phyloP scores from a whole-genome alignment of 2,797 vertebrate species.

The Diglossa cyanea region DNA sequence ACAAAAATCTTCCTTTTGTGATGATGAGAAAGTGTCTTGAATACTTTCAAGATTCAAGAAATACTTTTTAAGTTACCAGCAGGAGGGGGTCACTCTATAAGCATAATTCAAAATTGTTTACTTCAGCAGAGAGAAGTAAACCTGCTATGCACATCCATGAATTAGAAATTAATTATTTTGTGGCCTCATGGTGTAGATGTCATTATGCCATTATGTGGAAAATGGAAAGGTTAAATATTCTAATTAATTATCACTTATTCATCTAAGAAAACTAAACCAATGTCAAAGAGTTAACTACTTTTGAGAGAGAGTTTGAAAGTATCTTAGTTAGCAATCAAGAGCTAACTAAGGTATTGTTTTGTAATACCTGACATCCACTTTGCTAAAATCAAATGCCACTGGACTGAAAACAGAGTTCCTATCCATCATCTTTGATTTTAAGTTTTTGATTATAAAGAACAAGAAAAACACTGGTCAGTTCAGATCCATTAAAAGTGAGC shows the following conservation, averaged over 20 bases:
- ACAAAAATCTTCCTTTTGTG: not conserved
- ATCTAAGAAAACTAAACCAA: not conserved
- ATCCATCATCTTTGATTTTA: not conserved
- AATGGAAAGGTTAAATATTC: not conserved
- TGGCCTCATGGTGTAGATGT: not conserved
- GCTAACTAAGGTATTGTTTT: not conserved
- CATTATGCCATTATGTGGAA: not conserved
- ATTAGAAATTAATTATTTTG: not conserved
- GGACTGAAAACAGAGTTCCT: not conserved
- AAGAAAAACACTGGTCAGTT: not conserved
- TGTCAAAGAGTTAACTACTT: not conserved
- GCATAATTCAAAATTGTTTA: not conserved
- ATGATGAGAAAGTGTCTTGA: not conserved
- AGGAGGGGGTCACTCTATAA: fast-evolving
- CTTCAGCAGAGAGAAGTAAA: not conserved
- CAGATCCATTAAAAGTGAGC: not conserved
- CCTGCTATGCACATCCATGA: not conserved
- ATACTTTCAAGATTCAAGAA: not conserved
- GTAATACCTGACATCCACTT: not conserved
- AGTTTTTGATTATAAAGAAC: not conserved
- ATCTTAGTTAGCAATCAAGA: not conserved
- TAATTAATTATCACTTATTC: not conserved
- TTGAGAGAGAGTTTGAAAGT: not conserved
- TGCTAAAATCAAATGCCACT: not conserved
- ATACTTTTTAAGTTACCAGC: not conserved